phyloP scores from a whole-genome alignment of 2,888 invertebrate species.

The Melipona bicolor region DNA sequence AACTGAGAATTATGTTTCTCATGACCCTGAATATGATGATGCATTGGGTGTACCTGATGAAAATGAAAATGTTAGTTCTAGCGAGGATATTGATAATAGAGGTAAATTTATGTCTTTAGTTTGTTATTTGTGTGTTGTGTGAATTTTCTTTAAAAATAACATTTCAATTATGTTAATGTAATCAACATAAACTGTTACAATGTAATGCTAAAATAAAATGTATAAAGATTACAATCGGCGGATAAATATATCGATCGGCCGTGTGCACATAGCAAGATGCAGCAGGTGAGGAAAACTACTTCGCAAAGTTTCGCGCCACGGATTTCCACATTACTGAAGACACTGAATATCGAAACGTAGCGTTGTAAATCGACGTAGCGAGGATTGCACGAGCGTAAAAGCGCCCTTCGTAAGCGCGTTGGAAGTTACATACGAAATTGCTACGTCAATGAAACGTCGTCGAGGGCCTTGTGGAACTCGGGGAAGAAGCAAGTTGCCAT shows the following conservation, averaged over 20 bases:
- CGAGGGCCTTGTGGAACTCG: slow-evolving; percentile 45
- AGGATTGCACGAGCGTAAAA: slow-evolving; percentile 2
- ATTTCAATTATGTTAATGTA: background rate
- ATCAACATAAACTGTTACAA: too few relatives aligned
- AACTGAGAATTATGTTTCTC: slow-evolving; percentile 64
- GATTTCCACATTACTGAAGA: slow-evolving; percentile 36
- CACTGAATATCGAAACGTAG: slow-evolving; percentile 30
- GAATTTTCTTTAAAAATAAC: slow-evolving; percentile 2
- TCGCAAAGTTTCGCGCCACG: slow-evolving; percentile 16
- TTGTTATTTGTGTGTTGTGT: background rate
- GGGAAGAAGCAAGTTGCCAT: slow-evolving; percentile 60
- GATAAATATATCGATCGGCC: background rate
- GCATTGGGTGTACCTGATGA: slow-evolving; percentile 90
- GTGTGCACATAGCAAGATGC: background rate
- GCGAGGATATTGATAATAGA: slow-evolving; percentile 76
- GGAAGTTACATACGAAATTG: slow-evolving; percentile 38
- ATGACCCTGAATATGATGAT: slow-evolving; percentile 93
- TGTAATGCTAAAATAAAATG: slow-evolving; percentile 15
- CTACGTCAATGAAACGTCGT: slow-evolving; percentile 56
- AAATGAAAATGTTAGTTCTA: slow-evolving; percentile 80
- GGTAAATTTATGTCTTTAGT: slow-evolving; percentile 45
- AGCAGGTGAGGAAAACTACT: background rate
- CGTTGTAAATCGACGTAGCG: background rate
- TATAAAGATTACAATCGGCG: slow-evolving; percentile 24
- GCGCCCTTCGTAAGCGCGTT: background rate